Evolutionary conservation across 2,888 invertebrate species (phyloP), one percentile per base, ranked within the genome.

Genomic region (Caenorhabditis afra): DNA sequence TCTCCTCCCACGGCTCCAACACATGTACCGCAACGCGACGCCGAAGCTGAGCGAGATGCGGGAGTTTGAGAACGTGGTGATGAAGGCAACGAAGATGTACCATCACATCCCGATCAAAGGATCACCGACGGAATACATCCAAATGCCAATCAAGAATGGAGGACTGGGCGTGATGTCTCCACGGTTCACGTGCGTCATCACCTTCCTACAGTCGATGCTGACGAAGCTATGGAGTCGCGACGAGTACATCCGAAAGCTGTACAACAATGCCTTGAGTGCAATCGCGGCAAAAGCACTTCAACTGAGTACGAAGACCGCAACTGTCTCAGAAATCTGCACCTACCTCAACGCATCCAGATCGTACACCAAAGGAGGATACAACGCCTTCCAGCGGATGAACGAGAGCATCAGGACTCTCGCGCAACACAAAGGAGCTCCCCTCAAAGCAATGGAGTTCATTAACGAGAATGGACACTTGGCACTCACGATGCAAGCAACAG

Each of bases 1-100:
- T 16, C 53, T 80, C n/a, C 45, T 76, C 0, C 65, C 80, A 0
- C 14, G 49, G n/a, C 35, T 79, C 5, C n/a, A 37, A 12, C 57
- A 55, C 49, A 44, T 55, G 29, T 18, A 55, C 11, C 22, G 50
- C 16, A 61, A 71, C 18, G 52, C 76, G 12, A 53, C 23, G 1
- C 65, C 65, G 3, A 44, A 23, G 29, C 16, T 65, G 29, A 49
- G 41, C 0, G 53, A 52, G 4, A 1, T 65, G 16, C 29, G 29
- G 1, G 44, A 18, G 10, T 65, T 65, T 18, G 52, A 35, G 11
- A 53, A 52, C 23, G 41, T 53, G 3, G 35, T 18, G 7, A 22
- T 52, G 29, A 44, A 23, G 7, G 53, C 22, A 22, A 44, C 41
- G 0, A 65, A 53, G 22, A 12, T 16, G 16, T 20, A 23, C 12